These are phyloP conservation scores for Toxonevra muliebris DNA, from an alignment of 2,888 invertebrate genomes.

Conservation along the genomic window DNA sequence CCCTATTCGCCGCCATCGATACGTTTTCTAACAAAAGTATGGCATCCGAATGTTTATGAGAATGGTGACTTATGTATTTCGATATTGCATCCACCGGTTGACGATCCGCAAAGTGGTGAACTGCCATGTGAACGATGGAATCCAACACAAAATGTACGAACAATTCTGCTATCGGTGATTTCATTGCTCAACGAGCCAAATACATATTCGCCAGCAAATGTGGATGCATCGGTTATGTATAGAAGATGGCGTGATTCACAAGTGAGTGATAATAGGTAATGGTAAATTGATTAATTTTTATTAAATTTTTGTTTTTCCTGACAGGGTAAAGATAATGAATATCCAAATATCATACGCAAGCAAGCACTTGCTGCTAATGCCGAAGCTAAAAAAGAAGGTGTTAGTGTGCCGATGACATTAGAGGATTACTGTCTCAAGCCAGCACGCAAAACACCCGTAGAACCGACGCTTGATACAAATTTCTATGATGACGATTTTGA, in stretches of 20 bases:
- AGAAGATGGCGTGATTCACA: slow-evolving; percentile 98
- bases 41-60: slow-evolving; percentile 99
- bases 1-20: slow-evolving; percentile 99
- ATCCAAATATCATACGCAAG: slow-evolving; percentile 97
- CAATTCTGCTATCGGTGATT: slow-evolving; percentile 97
- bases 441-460: slow-evolving; percentile 85
- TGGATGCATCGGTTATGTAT: slow-evolving; percentile 99
- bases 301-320: slow-evolving; percentile 13
- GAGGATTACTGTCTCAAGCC: slow-evolving; percentile 99
- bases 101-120: slow-evolving; percentile 99
- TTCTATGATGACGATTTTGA: slow-evolving; percentile 97
- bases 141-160: slow-evolving; percentile 99
- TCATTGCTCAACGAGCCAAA: slow-evolving; percentile 99
- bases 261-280: slow-evolving; percentile 42
- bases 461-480: slow-evolving; percentile 86
- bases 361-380: slow-evolving; percentile 95
- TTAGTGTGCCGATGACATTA: slow-evolving; percentile 94
- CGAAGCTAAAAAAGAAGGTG: slow-evolving; percentile 96
- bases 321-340: slow-evolving; percentile 94
- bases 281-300: not conserved
- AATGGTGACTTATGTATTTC: slow-evolving; percentile 99
- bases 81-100: slow-evolving; percentile 97
- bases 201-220: slow-evolving; percentile 99
- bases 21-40: slow-evolving; percentile 98
- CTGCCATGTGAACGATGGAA: slow-evolving; percentile 99